A percentile compares a stretch with the other conserved stretches of the same genome.
Conservation (phyloP, 2,113 vertebrate species). For the Siphamia tubifer region DNA sequence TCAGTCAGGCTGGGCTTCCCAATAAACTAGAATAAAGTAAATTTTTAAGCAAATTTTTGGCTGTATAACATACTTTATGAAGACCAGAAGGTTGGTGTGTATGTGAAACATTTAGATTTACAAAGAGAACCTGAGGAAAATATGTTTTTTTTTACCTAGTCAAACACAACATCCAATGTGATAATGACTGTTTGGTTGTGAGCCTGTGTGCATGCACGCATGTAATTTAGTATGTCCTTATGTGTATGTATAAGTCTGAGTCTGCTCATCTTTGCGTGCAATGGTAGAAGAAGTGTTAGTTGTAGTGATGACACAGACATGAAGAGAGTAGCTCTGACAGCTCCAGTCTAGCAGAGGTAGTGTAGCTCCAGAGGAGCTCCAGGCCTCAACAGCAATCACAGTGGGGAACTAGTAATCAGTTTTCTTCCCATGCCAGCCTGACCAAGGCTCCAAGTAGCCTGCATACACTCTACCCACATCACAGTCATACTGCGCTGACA, state of each 20-base stretch:
- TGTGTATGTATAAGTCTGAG: background rate
- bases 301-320: conserved; percentile 47
- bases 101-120: background rate
- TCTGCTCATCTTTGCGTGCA: conserved; percentile 34
- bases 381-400: conserved; percentile 39
- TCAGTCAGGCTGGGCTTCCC: too few species aligned
- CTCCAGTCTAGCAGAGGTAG: conserved; percentile 65
- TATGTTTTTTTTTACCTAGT: background rate
- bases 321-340: conserved; percentile 54
- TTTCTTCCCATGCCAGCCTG: conserved; percentile 32
- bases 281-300: conserved; percentile 29
- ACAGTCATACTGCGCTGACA: conserved; percentile 41
- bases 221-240: conserved; percentile 2
- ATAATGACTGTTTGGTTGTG: background rate
- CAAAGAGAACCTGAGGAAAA: background rate
- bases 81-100: background rate
- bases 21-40: too few species aligned
- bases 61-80: too few species aligned
- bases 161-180: background rate
- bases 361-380: conserved; percentile 44
- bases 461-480: conserved; percentile 48
- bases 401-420: conserved; percentile 60
- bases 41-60: too few species aligned
- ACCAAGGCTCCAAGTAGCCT: conserved; percentile 34
- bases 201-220: background rate